Base-by-base conservation (phyloP, 2,888 invertebrate genomes). In the Ptilodon capucinus region DNA sequence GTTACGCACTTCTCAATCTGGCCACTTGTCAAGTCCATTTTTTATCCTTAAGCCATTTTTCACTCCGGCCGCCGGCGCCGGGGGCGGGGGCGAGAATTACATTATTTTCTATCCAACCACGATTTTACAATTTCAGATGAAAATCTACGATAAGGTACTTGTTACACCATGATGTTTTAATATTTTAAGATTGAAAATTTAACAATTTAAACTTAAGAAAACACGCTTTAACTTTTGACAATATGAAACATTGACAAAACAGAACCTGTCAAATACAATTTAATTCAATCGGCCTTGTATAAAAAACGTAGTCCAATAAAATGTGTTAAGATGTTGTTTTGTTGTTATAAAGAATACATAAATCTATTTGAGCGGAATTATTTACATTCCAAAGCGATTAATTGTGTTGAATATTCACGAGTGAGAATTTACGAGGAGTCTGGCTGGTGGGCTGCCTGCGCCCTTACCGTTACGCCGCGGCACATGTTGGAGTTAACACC, bases 361-460 rank as follows among this genome's bases (percentile, higher is more conserved):
- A 39, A 13, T n/a, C 21, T 14, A 39, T 19, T 18, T 6, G 14
- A 39, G n/a, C 21, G 13, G 21, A 13, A 14, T 39, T 39, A 39
- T 21, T 39, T 39, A 43, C 42, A 43, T 43, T 40, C 25, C 23
- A 40, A 32, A 32, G n/a, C 38, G 17, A 45, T 45, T 40, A 23
- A 45, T 40, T 9, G 40, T 21, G 45, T 45, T 40, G 18, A 45
- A 40, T 45, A 39, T 39, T 36, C 36, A 36, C 18, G 17, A 18
- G 36, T n/a, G 36, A 14, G 17, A 11, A 36, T 18, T 39, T 21
- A 21, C 39, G 39, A 39, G 19, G 2, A 18, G 19, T 5, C 18
- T 18, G 19, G n/a, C 18, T 18, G 32, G 14, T 11, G 19, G 8
- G n/a, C 39, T 39, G 39, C 21, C 39, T 19, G 6, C 21, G 21